Evolutionary conservation across 2,888 invertebrate genomes (phyloP).

Genomic region (Tetragonula carbonaria): DNA sequence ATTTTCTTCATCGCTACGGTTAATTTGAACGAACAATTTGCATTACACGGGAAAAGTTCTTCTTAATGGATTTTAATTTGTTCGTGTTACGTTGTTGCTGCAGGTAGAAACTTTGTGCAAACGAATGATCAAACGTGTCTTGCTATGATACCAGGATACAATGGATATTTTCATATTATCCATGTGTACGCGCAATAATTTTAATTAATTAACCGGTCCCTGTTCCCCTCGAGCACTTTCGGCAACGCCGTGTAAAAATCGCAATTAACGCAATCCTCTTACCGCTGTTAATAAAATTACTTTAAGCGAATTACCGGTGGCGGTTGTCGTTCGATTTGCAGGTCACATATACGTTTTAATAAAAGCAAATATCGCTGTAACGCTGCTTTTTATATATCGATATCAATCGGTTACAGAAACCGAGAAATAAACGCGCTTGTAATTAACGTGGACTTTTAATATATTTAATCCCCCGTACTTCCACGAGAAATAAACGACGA

Average conservation of each 20-base stretch:
- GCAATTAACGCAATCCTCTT: slow-evolving; percentile 42
- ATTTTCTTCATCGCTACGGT: too few relatives aligned
- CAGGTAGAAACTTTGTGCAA: too few relatives aligned
- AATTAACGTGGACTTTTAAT: not conserved
- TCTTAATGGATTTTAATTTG: too few relatives aligned
- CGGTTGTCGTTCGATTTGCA: not conserved
- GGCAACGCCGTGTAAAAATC: slow-evolving; percentile 12
- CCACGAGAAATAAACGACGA: too few relatives aligned
- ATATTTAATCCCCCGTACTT: not conserved
- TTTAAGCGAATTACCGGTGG: not conserved
- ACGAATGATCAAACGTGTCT: too few relatives aligned
- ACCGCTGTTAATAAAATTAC: slow-evolving; percentile 31
- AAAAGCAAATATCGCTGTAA: not conserved
- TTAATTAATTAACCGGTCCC: slow-evolving; percentile 24
- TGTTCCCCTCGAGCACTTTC: too few relatives aligned
- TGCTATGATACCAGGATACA: not conserved
- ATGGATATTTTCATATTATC: slow-evolving; percentile 6
- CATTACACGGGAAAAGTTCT: too few relatives aligned
- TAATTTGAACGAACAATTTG: too few relatives aligned
- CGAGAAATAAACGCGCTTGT: not conserved
- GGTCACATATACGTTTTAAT: not conserved
- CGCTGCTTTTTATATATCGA: not conserved
- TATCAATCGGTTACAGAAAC: not conserved
- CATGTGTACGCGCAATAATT: slow-evolving; percentile 2
- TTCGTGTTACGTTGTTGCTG: too few relatives aligned